Percentiles rank a stretch among this genome's conserved stretches.
phyloP scores from a whole-genome alignment of 2,797 vertebrate genomes.

The Stomatorhinus walkeri region DNA sequence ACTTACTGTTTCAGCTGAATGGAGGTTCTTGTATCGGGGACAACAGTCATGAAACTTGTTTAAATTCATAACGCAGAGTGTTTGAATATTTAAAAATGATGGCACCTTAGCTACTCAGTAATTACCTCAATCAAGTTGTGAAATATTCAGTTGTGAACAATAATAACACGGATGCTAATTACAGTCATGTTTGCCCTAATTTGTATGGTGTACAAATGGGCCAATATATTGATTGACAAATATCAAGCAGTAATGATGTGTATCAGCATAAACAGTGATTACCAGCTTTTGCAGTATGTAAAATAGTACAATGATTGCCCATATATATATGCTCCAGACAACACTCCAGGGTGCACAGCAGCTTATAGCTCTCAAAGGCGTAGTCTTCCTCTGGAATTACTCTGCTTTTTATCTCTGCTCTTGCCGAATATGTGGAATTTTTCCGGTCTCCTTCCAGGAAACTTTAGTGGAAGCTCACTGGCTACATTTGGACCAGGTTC shows the following conservation, averaged over 20 bases:
- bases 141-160: neutral
- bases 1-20: neutral
- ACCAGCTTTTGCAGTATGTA: neutral
- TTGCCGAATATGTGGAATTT: neutral
- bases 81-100: neutral
- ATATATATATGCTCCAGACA: neutral
- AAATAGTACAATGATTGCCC: neutral
- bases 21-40: neutral
- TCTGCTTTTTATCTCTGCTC: neutral
- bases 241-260: neutral
- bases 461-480: neutral
- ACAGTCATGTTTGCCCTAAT: neutral
- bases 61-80: neutral
- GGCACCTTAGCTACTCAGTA: neutral
- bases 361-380: neutral
- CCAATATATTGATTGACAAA: conserved; percentile 3
- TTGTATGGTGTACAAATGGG: neutral
- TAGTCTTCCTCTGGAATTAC: neutral
- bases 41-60: neutral
- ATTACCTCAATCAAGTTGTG: neutral
- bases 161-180: neutral
- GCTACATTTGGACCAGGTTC: neutral
- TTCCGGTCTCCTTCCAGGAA: neutral
- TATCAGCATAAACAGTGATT: neutral
- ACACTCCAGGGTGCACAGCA: neutral